Percentiles rank a stretch among this genome's conserved stretches.
These are phyloP conservation scores for Furcula furcula DNA, from an alignment of 2,888 invertebrate genomes.

Conservation along the genomic window DNA sequence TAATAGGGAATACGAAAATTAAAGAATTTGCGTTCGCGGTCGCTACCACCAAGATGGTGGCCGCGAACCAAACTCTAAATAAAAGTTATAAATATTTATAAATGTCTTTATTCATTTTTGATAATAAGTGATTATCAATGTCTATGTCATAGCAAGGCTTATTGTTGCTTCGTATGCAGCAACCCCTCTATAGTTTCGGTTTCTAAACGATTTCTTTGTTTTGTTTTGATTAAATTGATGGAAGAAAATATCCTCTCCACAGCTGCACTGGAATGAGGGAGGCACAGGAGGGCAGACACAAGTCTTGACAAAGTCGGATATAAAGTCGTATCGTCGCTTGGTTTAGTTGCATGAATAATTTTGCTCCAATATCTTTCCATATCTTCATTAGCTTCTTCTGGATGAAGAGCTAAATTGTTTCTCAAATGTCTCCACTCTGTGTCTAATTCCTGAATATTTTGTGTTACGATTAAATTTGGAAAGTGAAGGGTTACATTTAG, in stretches of 20 bases:
- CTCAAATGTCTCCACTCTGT: too few relatives aligned
- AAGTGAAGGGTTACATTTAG: too few relatives aligned
- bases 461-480: too few relatives aligned
- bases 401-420: too few relatives aligned
- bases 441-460: too few relatives aligned
- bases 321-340: not conserved
- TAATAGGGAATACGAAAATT: too few relatives aligned
- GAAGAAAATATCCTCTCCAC: slow-evolving; percentile 9
- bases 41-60: too few relatives aligned
- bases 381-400: not conserved
- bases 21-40: too few relatives aligned
- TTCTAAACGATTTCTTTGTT: slow-evolving; percentile 5
- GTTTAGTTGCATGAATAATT: slow-evolving; percentile 4
- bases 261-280: slow-evolving; percentile 9
- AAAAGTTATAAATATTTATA: too few relatives aligned
- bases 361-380: slow-evolving; percentile 3
- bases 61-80: too few relatives aligned
- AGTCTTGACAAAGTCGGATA: slow-evolving; percentile 4
- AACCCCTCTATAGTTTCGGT: slow-evolving; percentile 6
- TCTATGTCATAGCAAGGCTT: not conserved
- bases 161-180: not conserved
- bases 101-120: too few relatives aligned
- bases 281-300: slow-evolving; percentile 7
- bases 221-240: slow-evolving; percentile 9
- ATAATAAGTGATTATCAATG: too few relatives aligned